Evolutionary conservation across 2,797 vertebrate species (phyloP), one percentile per base, ranked within the genome.

Genomic region (Cuculus canorus): DNA sequence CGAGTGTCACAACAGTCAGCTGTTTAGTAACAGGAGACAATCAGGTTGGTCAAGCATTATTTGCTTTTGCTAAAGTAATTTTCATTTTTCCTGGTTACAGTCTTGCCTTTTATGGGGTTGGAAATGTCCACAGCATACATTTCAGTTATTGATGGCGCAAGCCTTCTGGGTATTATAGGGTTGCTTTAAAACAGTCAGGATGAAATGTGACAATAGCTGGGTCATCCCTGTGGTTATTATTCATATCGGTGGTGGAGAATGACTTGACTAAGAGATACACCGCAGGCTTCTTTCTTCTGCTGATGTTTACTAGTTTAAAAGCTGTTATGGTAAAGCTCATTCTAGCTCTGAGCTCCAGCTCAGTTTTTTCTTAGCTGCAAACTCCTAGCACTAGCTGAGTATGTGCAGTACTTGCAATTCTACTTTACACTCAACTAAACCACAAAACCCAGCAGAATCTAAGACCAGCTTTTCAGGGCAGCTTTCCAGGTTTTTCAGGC

Each of bases 111-210:
- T 53, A 22, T 57, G 66, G 45, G 43, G 73, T 80, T 85, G 56
- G 71, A 93, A 94, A 43, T 50, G 60, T 53, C 64, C 83, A 73
- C 21, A 43, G 68, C 7, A 17, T 53, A 77, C 45, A 50, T 91
- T 93, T 80, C 48, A 77, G 83, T 95, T 96, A 95, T 90, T 95
- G 71, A 95, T 92, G 81, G 75, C 64, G 90, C 93, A 92, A 93
- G 73, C 90, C 94, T 92, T 94, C 78, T 85, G 83, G 90, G 64
- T 95, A 79, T 95, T 95, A 80, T 39, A 68, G 56, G 64, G 60
- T 35, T 96, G 78, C 94, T 94, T 88, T 96, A 91, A 96, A 96
- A 80, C 88, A 86, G 90, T 86, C 95, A 94, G 78, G 64, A 93
- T 93, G 92, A 96, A 96, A 96, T 94, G 95, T 93, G 78, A 70